These are phyloP conservation scores for Caenorhabditis sp. DNA, from an alignment of 2,888 invertebrate genomes.

Conservation along the genomic window DNA sequence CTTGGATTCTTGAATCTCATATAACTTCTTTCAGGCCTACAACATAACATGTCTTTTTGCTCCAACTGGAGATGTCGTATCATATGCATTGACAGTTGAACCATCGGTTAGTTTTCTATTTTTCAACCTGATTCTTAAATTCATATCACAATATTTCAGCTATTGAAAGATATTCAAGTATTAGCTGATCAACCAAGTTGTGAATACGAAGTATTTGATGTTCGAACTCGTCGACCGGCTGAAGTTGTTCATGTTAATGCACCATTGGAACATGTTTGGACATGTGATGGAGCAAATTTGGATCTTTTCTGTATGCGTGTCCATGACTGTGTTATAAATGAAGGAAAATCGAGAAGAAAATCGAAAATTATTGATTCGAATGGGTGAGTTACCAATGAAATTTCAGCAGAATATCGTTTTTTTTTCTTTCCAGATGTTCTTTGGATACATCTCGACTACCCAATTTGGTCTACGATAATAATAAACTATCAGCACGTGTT, in stretches of 20 bases:
- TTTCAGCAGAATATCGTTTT: conserved; percentile 2
- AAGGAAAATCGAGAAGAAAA: conserved; percentile 57
- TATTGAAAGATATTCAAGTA: conserved; percentile 34
- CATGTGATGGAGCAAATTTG: conserved; percentile 64
- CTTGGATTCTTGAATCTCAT: too few species aligned
- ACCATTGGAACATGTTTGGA: conserved; percentile 67
- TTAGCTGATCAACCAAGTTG: conserved; percentile 39
- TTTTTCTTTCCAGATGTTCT: conserved; percentile 57
- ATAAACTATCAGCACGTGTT: conserved; percentile 62
- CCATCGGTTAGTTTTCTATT: conserved; percentile 29
- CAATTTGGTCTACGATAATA: conserved; percentile 65
- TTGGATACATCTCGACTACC: conserved; percentile 66
- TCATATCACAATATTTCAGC: conserved; percentile 7
- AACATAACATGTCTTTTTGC: conserved; percentile 54
- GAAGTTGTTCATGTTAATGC: conserved; percentile 66
- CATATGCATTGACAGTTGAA: conserved; percentile 68
- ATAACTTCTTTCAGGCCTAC: conserved; percentile 38
- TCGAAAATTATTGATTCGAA: conserved; percentile 41
- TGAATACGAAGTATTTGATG: conserved; percentile 65
- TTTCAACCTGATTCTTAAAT: too few species aligned
- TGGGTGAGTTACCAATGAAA: conserved; percentile 51
- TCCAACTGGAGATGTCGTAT: conserved; percentile 69
- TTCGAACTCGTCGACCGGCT: conserved; percentile 58
- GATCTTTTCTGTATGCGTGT: conserved; percentile 71
- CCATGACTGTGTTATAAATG: conserved; percentile 69